Conservation (phyloP, 92 coral and sea anemone genomes). For the Palythoa heliodiscus region DNA sequence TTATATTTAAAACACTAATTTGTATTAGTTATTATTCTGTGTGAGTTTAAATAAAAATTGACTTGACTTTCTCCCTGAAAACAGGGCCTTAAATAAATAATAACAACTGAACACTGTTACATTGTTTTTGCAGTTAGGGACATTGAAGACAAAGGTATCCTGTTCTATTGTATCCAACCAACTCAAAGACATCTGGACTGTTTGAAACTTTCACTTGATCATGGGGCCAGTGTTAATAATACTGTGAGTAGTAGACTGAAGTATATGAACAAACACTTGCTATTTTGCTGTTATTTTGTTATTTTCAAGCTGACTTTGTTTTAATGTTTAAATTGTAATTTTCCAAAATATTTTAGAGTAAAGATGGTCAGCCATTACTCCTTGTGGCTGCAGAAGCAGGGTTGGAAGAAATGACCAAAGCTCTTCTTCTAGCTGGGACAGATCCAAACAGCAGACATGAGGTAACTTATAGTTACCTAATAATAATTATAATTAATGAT, state of each 20-base stretch:
- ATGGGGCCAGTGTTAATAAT: slow-evolving; percentile 93
- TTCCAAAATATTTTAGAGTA: slow-evolving; percentile 61
- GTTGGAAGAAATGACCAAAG: slow-evolving; percentile 70
- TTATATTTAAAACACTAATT: too few relatives aligned
- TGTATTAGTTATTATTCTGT: too few relatives aligned
- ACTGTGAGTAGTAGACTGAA: slow-evolving; percentile 59
- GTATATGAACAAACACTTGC: neutral
- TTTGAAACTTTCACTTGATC: slow-evolving; percentile 75
- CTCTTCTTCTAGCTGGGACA: slow-evolving; percentile 78
- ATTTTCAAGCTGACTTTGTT: too few relatives aligned
- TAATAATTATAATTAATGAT: neutral
- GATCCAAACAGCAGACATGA: slow-evolving; percentile 81
- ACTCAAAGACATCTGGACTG: slow-evolving; percentile 90
- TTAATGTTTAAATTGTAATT: neutral
- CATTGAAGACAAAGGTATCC: slow-evolving; percentile 88
- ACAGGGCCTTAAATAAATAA: too few relatives aligned
- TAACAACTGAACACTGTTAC: too few relatives aligned
- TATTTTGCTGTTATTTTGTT: neutral
- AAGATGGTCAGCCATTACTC: slow-evolving; percentile 88
- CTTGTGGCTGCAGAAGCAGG: slow-evolving; percentile 86
- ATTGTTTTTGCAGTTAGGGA: slow-evolving; percentile 69
- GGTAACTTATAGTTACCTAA: slow-evolving; percentile 39
- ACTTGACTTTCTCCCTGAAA: too few relatives aligned
- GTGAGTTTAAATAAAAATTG: too few relatives aligned
- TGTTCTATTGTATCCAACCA: slow-evolving; percentile 90